phyloP scores from a whole-genome alignment of 2,113 vertebrate species.

The Butorides virescens region DNA sequence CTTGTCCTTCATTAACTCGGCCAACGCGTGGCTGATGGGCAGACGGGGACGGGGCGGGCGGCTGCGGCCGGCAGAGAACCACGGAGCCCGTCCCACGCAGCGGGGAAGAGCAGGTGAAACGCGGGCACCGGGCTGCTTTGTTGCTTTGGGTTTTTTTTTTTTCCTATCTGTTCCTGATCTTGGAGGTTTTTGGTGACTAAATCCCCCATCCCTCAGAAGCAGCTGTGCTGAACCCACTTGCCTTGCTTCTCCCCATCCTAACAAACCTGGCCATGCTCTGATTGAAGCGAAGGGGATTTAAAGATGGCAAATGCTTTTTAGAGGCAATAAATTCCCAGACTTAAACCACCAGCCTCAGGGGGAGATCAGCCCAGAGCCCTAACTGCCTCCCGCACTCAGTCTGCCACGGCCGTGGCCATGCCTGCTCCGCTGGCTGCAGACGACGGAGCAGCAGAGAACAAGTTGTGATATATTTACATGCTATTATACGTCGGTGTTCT shows the following conservation, averaged over 20 bases:
- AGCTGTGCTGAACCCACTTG: neutral
- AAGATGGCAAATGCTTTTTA: neutral
- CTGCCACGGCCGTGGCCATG: neutral
- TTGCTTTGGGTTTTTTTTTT: neutral
- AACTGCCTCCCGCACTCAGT: neutral
- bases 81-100: neutral
- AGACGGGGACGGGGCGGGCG: neutral
- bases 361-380: neutral
- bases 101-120: neutral
- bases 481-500: neutral
- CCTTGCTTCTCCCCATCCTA: neutral
- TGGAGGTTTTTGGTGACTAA: neutral
- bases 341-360: neutral
- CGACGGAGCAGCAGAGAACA: neutral
- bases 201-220: neutral
- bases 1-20: neutral
- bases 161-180: rapidly evolving
- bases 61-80: neutral
- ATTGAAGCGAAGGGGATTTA: neutral
- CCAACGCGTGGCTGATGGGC: neutral
- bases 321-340: neutral
- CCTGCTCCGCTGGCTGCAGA: neutral
- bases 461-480: neutral
- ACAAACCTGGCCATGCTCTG: neutral
- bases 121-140: neutral